A percentile compares a stretch with the other conserved stretches of the same genome.
Conservation (phyloP, 2,113 vertebrate species). For the Cottus gobio region DNA sequence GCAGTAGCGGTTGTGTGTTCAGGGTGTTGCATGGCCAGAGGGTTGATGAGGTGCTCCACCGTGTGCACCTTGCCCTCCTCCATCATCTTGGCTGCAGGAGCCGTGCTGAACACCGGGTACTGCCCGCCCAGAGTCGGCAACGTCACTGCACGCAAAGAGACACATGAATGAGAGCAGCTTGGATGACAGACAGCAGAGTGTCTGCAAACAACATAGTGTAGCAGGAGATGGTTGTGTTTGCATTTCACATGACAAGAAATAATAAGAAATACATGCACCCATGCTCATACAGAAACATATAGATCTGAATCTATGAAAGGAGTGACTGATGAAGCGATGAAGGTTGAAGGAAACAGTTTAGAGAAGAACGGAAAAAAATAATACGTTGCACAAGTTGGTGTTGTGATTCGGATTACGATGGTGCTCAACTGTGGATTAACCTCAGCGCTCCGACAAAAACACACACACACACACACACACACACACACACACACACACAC, state of each 20-base stretch:
- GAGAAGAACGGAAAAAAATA: conserved; percentile 29
- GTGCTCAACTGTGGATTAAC: conserved; percentile 68
- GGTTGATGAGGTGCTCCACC: conserved; percentile 95
- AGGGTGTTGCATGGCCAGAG: conserved; percentile 90
- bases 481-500: conserved; percentile 38
- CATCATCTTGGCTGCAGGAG: conserved; percentile 90
- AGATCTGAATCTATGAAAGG: conserved; percentile 5
- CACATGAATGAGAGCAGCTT: conserved; percentile 45
- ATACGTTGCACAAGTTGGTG: conserved; percentile 65
- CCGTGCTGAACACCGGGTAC: conserved; percentile 93
- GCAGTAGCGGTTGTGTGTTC: conserved; percentile 84
- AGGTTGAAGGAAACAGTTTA: conserved; percentile 31
- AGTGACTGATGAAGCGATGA: not conserved
- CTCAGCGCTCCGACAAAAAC: conserved; percentile 25
- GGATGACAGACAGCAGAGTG: conserved; percentile 39
- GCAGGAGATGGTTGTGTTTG: conserved; percentile 2
- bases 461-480: conserved; percentile 17
- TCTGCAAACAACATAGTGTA: not conserved
- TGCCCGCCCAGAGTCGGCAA: conserved; percentile 90
- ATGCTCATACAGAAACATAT: conserved; percentile 35
- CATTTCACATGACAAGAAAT: not conserved
- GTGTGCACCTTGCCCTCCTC: conserved; percentile 96
- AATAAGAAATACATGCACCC: conserved; percentile 31
- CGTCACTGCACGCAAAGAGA: conserved; percentile 85
- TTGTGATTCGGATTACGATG: conserved; percentile 80